Evolutionary conservation across 37 sponge, comb jelly and placozoan species (phyloP), one percentile per base, ranked within the genome.

Genomic region (Mnemiopsis leidyi): DNA sequence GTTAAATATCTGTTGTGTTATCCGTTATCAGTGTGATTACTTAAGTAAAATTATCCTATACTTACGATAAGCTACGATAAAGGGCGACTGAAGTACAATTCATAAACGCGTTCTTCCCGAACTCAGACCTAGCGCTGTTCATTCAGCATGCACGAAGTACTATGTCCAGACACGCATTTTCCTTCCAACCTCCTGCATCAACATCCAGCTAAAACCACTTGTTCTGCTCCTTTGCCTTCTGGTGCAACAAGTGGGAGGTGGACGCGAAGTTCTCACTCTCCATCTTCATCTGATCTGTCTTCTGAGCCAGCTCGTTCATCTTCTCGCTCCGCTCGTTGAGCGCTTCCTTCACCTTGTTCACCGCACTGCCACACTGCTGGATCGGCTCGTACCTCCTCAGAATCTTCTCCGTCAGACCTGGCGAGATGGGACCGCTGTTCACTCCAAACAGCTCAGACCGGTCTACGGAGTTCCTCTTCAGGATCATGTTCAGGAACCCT

Each of bases 401-500:
- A 24, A 85, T 38, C 90, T 85, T 85, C 90, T 85, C 90, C 24
- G 90, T 26, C 28, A 85, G 90, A 23, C 90, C 90, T 23, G 90
- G 90, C 1, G 90, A 85, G 24, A 37, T 37, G 30, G 90, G 90
- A 0, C 90, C 90, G 36, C 90, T 85, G 90, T 39, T 39, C 23
- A 61, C 3, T 40, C 90, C 90, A 61, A 85, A 85, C 61, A 85
- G 24, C 61, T 85, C 90, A 21, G 21, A 28, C 90, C 90, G 13
- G 61, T 85, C 90, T 3, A 85, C 61, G 33, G 90, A 85, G 48
- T 38, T 85, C 25, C 61, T 38, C 61, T 37, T 38, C 29, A 85
- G 90, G 61, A 85, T 38, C 61, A 85, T 85, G 90, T 38, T 40
- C 26, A 85, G 90, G 90, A 85, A 85, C n/a, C 90, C 90, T 39